phyloP scores from a whole-genome alignment of 2,888 invertebrate genomes.

The Drosophila borborema region DNA sequence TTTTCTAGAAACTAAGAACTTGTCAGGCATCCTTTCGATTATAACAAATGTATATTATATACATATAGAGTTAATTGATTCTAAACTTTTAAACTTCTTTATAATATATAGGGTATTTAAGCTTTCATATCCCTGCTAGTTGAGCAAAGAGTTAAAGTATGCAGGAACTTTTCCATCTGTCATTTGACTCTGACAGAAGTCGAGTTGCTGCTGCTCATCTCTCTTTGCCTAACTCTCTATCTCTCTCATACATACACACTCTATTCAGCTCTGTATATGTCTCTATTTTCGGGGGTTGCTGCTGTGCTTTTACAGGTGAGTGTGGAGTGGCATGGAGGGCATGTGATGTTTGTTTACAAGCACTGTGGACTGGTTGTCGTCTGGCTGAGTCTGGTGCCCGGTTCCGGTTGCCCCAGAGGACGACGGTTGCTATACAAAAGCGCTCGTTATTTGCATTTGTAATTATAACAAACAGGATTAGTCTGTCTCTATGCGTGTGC shows the following conservation, averaged over 20 bases:
- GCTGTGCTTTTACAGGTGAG: conserved; percentile 70
- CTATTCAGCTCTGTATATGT: conserved; percentile 7
- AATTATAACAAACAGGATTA: conserved; percentile 84
- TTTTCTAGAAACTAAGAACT: no score
- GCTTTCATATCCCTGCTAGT: background rate
- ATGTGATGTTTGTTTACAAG: conserved; percentile 53
- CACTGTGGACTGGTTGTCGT: conserved; percentile 36
- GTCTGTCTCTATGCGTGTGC: conserved; percentile 52
- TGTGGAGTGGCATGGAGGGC: conserved; percentile 4
- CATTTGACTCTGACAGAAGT: conserved; percentile 61
- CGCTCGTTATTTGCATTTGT: conserved; percentile 83
- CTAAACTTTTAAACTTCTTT: no score
- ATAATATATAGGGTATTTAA: background rate
- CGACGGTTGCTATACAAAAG: conserved; percentile 67
- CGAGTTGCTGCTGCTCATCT: conserved; percentile 33
- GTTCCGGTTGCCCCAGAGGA: conserved; percentile 52
- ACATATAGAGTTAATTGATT: no score
- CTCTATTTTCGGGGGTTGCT: conserved; percentile 55
- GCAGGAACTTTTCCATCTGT: conserved; percentile 45
- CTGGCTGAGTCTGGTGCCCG: conserved; percentile 45
- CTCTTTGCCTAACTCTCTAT: background rate
- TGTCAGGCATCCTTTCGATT: no score
- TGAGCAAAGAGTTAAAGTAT: background rate
- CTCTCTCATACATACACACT: conserved; percentile 21
- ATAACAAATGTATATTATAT: no score